phyloP scores from a whole-genome alignment of 2,888 invertebrate species.

The Ichneumoninae sp. region DNA sequence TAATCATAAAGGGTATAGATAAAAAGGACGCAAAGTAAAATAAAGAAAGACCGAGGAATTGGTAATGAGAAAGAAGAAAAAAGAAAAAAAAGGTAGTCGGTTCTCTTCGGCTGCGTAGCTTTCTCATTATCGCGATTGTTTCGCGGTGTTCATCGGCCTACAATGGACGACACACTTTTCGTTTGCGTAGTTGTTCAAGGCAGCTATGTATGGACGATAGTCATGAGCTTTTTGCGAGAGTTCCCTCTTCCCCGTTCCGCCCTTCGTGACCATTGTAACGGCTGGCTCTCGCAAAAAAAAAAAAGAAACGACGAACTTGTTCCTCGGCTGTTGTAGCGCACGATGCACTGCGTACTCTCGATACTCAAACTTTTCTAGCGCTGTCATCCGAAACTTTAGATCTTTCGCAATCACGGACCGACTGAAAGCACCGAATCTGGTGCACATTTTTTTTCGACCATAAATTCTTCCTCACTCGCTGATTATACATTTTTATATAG shows the following conservation, averaged over 20 bases:
- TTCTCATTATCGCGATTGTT: conserved; percentile 83
- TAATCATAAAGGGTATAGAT: not conserved
- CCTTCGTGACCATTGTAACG: conserved; percentile 10
- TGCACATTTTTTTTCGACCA: not conserved
- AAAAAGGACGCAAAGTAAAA: conserved; percentile 15
- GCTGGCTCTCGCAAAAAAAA: conserved; percentile 1
- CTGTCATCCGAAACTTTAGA: not conserved
- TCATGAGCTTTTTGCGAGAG: conserved; percentile 41
- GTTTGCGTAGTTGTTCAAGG: conserved; percentile 48
- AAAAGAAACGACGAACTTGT: conserved; percentile 1
- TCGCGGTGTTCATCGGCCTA: conserved; percentile 76
- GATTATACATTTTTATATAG: not conserved
- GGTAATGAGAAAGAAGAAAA: conserved; percentile 51
- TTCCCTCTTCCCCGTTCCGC: conserved; percentile 3
- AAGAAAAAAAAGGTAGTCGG: conserved; percentile 22
- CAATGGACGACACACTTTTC: conserved; percentile 81
- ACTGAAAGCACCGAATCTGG: not conserved
- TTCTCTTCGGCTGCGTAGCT: conserved; percentile 78
- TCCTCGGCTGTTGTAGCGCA: not conserved
- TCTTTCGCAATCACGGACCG: not conserved
- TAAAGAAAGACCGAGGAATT: conserved; percentile 11
- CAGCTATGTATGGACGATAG: conserved; percentile 8
- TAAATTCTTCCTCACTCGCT: not conserved
- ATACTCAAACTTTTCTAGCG: not conserved
- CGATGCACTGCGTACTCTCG: not conserved